phyloP scores from a whole-genome alignment of 1,140 invertebrate species.

The Brachionus paranguensis region DNA sequence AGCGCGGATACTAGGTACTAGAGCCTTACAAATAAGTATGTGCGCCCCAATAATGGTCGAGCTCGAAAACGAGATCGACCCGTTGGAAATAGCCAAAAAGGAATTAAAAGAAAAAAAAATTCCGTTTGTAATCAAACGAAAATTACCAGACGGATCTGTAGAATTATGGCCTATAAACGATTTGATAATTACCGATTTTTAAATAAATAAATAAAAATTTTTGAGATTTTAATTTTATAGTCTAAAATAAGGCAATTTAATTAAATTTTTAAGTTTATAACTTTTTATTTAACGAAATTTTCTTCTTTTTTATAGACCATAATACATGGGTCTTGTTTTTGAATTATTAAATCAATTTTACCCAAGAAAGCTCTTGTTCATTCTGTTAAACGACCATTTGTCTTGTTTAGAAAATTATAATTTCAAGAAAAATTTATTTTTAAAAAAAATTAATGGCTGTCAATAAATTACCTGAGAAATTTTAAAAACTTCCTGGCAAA shows the following conservation, averaged over 20 bases:
- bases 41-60: conserved; percentile 99
- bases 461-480: too few species aligned
- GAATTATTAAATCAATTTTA: too few species aligned
- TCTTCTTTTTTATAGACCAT: too few species aligned
- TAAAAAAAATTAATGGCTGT: too few species aligned
- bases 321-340: too few species aligned
- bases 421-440: too few species aligned
- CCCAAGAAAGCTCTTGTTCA: too few species aligned
- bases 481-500: too few species aligned
- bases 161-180: conserved; percentile 99
- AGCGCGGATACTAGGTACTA: conserved; percentile 84
- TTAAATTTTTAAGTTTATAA: too few species aligned
- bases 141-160: conserved; percentile 93
- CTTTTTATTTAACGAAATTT: background rate
- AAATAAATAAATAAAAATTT: background rate
- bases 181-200: conserved; percentile 81
- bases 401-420: too few species aligned
- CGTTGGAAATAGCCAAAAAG: conserved; percentile 96
- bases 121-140: conserved; percentile 93
- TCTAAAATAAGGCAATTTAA: too few species aligned
- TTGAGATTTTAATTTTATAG: background rate
- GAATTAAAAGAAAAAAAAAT: conserved; percentile 85
- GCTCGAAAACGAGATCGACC: conserved; percentile 96
- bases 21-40: conserved; percentile 98
- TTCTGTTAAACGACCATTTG: too few species aligned